Conservation (phyloP, 2,797 vertebrate species). For the Sebastes iracundus region DNA sequence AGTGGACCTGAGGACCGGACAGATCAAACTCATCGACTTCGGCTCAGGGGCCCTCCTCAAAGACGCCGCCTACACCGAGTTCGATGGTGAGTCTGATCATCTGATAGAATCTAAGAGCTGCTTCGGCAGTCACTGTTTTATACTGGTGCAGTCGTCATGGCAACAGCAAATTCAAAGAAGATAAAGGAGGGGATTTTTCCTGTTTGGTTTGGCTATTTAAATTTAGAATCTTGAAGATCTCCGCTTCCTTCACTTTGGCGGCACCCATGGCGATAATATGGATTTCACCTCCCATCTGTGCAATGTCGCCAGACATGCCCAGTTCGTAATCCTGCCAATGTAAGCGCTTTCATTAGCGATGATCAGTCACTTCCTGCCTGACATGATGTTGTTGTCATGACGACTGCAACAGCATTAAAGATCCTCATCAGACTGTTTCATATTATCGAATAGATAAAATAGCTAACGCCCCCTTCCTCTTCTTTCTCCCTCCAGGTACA, state of each 20-base stretch:
- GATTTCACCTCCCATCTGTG: too few relatives aligned
- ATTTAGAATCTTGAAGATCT: neutral
- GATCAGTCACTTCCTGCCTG: too few relatives aligned
- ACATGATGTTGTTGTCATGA: neutral
- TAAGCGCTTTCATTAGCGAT: too few relatives aligned
- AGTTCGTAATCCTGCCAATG: too few relatives aligned
- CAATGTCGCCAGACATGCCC: too few relatives aligned
- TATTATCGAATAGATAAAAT: neutral
- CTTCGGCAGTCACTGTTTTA: neutral
- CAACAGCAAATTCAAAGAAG: neutral
- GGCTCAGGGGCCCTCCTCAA: constrained; percentile 93
- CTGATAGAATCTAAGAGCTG: neutral
- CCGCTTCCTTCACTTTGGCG: too few relatives aligned
- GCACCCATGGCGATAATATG: too few relatives aligned
- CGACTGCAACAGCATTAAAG: neutral
- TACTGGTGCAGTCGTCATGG: neutral
- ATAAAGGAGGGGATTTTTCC: neutral
- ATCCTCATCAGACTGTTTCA: neutral
- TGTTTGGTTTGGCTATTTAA: neutral
- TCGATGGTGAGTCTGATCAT: constrained; percentile 84
- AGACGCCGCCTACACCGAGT: constrained; percentile 94
- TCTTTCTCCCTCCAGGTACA: constrained; percentile 79
- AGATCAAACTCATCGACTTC: constrained; percentile 94
- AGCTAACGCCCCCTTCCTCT: neutral
- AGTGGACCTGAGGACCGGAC: constrained; percentile 89